Base-by-base conservation (phyloP, 2,797 vertebrate genomes). In the Oryzias sinensis region DNA sequence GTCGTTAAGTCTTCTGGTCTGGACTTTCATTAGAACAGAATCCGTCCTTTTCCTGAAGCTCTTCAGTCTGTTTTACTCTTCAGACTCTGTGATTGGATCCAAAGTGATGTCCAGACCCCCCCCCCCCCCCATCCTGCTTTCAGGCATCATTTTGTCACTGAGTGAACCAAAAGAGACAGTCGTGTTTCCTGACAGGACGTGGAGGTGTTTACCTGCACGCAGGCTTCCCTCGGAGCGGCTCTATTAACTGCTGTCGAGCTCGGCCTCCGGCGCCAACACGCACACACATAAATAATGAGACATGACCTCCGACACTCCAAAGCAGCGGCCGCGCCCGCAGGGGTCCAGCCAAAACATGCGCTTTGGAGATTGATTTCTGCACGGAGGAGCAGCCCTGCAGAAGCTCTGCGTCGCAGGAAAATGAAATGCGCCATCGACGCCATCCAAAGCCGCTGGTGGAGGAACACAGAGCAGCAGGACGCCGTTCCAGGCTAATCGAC, bases 331-430 rank as follows among this genome's bases (percentile, higher is more conserved):
- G 59, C 25, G 41, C 67, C 78, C 78, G 22, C 0, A 0, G 72
- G 79, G 68, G 56, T 69, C 75, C 45, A 65, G 66, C 42, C 55
- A 59, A 72, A 83, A 65, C 82, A 65, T 49, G 72, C 77, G 69
- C 77, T 67, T 22, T 57, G 18, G 58, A 82, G 81, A 89, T 84
- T 82, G 87, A 87, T 86, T 82, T 85, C 68, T 76, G 62, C 45
- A 14, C 49, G 58, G 70, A 66, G 67, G 65, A 52, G 59, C 68
- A 74, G 55, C 59, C 53, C 76, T 61, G 74, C 69, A 76, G 62
- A 77, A 59, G 11, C 59, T 68, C 74, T 68, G 77, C 63, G 45
- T 62, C 55, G 56, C 62, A 37, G 7, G 55, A 77, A 73, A 70
- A 77, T 79, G 67, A 85, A 86, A 83, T 76, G 74, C 76, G 68